Base-by-base conservation (phyloP, 2,113 vertebrate species). In the Gopherus evgoodei region DNA sequence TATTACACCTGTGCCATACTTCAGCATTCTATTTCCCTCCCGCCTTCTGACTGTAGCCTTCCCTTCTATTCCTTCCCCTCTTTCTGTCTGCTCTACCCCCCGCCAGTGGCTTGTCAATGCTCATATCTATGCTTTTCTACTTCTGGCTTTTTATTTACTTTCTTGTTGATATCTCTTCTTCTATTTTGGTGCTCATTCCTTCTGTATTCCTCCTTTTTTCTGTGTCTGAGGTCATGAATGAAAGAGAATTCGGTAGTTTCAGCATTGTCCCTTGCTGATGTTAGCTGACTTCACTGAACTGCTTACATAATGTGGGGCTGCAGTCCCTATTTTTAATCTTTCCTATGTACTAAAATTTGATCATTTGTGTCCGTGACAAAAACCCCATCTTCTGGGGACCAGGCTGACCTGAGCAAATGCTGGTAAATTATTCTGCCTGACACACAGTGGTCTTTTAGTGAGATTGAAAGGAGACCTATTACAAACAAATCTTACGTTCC, bases 101-200 rank as follows among this genome's bases (percentile, higher is more conserved):
- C 65, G 25, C 38, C n/a, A 84, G 49, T 27, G 75, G 6, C 89
- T 93, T 87, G 27, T 75, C 88, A 38, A 44, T 88, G n/a, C 76
- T 59, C 21, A 0, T 54, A 17, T 82, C 87, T 86, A 5, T 56
- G 81, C 19, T 76, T 81, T 91, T 94, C 95, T 91, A 94, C 94
- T 97, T 91, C 81, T 87, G 80, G 62, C 56, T 91, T 88, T 95
- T 93, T 94, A 89, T 97, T 95, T 86, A 86, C 87, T 92, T 94
- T 87, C 49, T 65, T n/a, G 53, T 6, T 87, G 76, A 69, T 95
- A 86, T 4, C 72, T 90, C 42, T 35, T 72, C n/a, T 95, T 94
- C 95, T 96, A n/a, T 96, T 97, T 93, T 89, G 85, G 84, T 69
- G 38, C 49, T 76, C 47, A 83, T 53, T n/a, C 62, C 79, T 90